Conservation (phyloP, 2,113 vertebrate species). For the Urocolius indicus region DNA sequence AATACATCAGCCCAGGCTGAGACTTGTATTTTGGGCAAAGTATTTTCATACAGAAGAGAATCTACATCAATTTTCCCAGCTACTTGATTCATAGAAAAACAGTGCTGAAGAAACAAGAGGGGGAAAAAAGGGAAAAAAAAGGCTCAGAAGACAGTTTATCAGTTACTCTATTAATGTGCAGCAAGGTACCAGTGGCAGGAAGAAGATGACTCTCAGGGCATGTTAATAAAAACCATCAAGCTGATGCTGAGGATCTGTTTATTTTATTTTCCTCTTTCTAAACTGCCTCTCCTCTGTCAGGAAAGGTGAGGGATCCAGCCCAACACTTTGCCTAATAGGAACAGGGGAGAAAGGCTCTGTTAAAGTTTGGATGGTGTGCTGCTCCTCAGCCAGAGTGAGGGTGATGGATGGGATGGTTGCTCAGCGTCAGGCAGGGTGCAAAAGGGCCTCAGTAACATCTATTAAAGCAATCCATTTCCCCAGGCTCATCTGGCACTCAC, state of each 20-base stretch:
- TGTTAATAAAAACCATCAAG: neutral
- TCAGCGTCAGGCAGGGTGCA: slow-evolving; percentile 17
- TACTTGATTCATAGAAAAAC: neutral
- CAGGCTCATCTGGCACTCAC: slow-evolving; percentile 39
- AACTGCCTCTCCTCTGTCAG: neutral
- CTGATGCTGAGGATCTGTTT: neutral
- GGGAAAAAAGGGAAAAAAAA: neutral
- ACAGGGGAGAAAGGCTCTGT: neutral
- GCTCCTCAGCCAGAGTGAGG: neutral
- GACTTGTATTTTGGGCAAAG: neutral
- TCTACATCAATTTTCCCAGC: neutral
- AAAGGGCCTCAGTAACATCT: slow-evolving; percentile 26
- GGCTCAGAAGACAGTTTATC: neutral
- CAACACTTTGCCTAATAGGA: neutral
- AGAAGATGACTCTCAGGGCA: neutral
- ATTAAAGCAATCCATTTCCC: slow-evolving; percentile 66
- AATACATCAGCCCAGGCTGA: slow-evolving; percentile 15
- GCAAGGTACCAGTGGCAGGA: neutral
- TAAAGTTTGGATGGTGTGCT: neutral
- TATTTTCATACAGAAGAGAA: slow-evolving; percentile 10
- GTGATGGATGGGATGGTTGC: slow-evolving; percentile 57
- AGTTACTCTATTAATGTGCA: neutral
- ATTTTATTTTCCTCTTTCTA: neutral
- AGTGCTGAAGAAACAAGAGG: neutral
- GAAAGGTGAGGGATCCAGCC: neutral